A percentile compares a stretch with the other conserved stretches of the same genome.
Conservation (phyloP, 1,140 invertebrate genomes). For the Kradibia gibbosae region DNA sequence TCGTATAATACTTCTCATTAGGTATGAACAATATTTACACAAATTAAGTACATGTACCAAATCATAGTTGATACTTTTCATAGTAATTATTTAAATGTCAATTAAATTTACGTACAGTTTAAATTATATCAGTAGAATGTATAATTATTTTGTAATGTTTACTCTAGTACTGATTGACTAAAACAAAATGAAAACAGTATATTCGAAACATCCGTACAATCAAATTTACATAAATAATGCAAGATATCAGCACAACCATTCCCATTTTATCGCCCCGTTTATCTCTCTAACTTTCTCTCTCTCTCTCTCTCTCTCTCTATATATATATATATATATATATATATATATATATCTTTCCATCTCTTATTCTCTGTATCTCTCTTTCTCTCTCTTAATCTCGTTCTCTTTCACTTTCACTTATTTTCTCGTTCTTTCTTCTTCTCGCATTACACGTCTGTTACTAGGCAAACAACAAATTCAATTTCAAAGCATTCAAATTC, state of each 20-base stretch:
- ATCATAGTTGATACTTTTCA: too few relatives aligned
- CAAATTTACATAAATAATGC: not conserved
- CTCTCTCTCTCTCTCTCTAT: not conserved
- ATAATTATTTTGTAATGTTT: not conserved
- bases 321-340: not conserved
- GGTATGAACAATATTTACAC: too few relatives aligned
- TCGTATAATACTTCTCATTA: too few relatives aligned
- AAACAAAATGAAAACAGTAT: not conserved
- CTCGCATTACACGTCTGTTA: not conserved
- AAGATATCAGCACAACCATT: not conserved
- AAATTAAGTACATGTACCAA: too few relatives aligned
- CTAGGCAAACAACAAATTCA: constrained; percentile 36
- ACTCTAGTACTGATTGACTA: not conserved
- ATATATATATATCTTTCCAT: too few relatives aligned
- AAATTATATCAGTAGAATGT: not conserved
- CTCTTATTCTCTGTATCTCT: too few relatives aligned
- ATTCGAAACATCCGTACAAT: not conserved
- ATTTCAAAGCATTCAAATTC: constrained; percentile 35
- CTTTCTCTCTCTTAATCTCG: too few relatives aligned
- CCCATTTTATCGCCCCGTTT: too few relatives aligned
- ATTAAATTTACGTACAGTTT: not conserved
- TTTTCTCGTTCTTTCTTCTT: not conserved
- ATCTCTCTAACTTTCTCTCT: not conserved
- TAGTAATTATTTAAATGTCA: not conserved
- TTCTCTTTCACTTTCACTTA: too few relatives aligned